Evolutionary conservation across 2,888 invertebrate genomes (phyloP).

Genomic region (Pemphredon lugubris): DNA sequence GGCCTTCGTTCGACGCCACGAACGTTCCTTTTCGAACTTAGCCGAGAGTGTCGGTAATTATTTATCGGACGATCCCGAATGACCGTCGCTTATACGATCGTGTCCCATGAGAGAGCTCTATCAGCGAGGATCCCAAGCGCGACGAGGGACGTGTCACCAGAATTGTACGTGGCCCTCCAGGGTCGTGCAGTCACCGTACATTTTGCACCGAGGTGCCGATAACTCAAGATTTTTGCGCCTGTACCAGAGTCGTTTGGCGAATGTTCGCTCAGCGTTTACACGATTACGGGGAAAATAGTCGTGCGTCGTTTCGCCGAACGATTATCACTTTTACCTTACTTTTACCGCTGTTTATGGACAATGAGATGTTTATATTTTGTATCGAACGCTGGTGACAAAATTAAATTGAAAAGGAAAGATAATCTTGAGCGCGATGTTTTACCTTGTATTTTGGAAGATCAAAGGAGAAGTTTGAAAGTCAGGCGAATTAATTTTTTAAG

Average conservation of each 20-base stretch:
- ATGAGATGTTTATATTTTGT: neutral
- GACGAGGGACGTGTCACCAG: neutral
- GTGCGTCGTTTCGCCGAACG: neutral
- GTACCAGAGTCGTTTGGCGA: neutral
- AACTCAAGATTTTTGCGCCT: neutral
- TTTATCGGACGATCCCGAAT: constrained; percentile 48
- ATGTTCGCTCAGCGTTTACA: neutral
- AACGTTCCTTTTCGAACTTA: constrained; percentile 19
- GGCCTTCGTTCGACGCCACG: constrained; percentile 36
- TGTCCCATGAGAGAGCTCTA: constrained; percentile 21
- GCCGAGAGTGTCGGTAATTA: constrained; percentile 41
- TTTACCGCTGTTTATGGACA: neutral
- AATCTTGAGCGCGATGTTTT: constrained; percentile 2
- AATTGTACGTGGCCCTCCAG: constrained; percentile 1
- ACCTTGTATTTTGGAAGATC: too few relatives aligned
- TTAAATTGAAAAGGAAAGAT: too few relatives aligned
- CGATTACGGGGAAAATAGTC: neutral
- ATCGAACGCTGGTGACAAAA: neutral
- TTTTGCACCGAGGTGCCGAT: too few relatives aligned
- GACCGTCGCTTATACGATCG: constrained; percentile 22
- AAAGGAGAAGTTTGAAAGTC: too few relatives aligned
- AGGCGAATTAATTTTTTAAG: too few relatives aligned
- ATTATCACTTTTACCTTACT: too few relatives aligned
- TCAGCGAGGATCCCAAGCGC: too few relatives aligned
- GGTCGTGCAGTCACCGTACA: neutral